Base-by-base conservation (phyloP, 2,888 invertebrate genomes). In the Theretra japonica region DNA sequence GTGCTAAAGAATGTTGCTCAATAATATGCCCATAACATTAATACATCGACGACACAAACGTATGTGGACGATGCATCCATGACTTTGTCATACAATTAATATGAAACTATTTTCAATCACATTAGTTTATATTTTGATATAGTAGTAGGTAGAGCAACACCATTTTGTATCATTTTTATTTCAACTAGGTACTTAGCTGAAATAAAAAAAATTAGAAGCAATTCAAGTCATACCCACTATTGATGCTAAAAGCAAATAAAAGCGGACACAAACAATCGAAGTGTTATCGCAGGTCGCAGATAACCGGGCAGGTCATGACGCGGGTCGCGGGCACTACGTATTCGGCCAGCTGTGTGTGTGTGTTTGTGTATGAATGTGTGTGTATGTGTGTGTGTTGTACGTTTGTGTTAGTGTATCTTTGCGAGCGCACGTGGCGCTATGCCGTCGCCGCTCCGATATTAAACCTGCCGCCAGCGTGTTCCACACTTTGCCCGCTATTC, bases 361-460 rank as follows among this genome's bases (percentile, higher is more conserved):
- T 28, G 41, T 41, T 8, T 41, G 25, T 60, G n/a, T 60, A 60
- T 15, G 58, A 25, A 33, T 2, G 48, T 60, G 59, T 60, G 58
- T 50, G 58, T 21, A 68, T 59, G 56, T 74, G 80, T 77, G 78
- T 80, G 81, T 72, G 76, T 75, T 41, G 7, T 71, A n/a, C 68
- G 79, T 78, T 74, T 84, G 88, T 88, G 86, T 87, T 80, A 82
- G 86, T 86, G 87, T 90, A 87, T 90, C 87, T 90, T 87, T 87
- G 87, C 82, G 82, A 82, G 83, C 81, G 89, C 90, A 91, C 91
- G 91, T 91, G 91, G 89, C 92, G 90, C 90, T 87, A 86, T 88
- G 89, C 89, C 90, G 89, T 86, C 86, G 83, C 84, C 84, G 80
- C 82, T 88, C 86, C 89, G 90, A 91, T 93, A 93, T 93, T 93